A percentile compares a stretch with the other conserved stretches of the same genome.
These are phyloP conservation scores for Porphyrio hochstetteri DNA, from an alignment of 2,113 vertebrate genomes.

Conservation along the genomic window DNA sequence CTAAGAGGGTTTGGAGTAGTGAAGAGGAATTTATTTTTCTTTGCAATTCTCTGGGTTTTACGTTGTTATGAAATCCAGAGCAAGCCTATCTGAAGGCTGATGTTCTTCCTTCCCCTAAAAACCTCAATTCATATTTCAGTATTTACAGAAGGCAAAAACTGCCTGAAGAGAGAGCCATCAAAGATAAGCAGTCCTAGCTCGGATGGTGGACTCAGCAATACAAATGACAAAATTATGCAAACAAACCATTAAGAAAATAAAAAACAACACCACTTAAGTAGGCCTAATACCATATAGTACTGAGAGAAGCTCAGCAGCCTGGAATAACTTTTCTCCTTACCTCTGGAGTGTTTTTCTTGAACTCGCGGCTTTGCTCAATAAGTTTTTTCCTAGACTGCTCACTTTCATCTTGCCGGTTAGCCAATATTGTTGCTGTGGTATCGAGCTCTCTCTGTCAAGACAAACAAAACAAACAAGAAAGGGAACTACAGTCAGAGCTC, in stretches of 20 bases:
- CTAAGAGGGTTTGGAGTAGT: not conserved
- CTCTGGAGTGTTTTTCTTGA: conserved; percentile 99
- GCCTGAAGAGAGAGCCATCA: not conserved
- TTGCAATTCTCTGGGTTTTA: not conserved
- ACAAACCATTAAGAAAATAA: not conserved
- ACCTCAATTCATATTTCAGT: not conserved
- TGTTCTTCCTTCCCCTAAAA: not conserved
- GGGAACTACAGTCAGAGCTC: not conserved
- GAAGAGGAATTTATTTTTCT: not conserved
- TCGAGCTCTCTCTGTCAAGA: conserved; percentile 92
- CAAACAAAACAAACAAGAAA: conserved; percentile 9
- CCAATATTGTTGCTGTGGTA: conserved; percentile 94
- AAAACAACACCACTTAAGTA: not conserved
- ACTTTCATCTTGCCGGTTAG: conserved; percentile 98
- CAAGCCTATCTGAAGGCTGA: not conserved
- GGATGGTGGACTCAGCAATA: not conserved
- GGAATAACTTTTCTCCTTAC: conserved; percentile 72
- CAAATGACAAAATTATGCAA: not conserved
- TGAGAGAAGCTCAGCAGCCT: not conserved
- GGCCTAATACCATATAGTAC: not conserved
- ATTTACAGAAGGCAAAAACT: not conserved
- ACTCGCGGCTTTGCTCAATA: conserved; percentile 98
- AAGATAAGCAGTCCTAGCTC: not conserved
- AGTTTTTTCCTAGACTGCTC: conserved; percentile 98
- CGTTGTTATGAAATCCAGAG: not conserved